A percentile compares a stretch with the other conserved stretches of the same genome.
Conservation (phyloP, 1,140 invertebrate genomes). For the Eriosoma lanigerum region DNA sequence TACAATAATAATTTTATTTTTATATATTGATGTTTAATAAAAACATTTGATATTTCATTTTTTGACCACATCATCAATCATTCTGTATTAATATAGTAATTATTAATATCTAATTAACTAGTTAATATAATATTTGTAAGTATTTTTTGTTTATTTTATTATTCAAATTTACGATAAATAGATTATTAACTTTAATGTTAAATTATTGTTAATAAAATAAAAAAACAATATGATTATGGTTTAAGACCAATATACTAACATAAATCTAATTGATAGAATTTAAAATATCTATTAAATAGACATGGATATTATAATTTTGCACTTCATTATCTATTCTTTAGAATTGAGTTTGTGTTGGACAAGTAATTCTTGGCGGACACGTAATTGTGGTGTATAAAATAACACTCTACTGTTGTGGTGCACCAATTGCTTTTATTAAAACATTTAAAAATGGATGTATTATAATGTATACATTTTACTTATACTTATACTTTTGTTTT, state of each 20-base stretch:
- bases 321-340: not conserved
- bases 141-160: constrained; percentile 35
- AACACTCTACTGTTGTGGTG: not conserved
- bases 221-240: not conserved
- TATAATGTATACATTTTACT: not conserved
- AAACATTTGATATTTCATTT: not conserved
- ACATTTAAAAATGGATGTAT: not conserved
- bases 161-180: constrained; percentile 18
- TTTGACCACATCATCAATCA: not conserved
- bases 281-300: not conserved
- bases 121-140: constrained; percentile 40
- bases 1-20: constrained; percentile 8
- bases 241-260: not conserved
- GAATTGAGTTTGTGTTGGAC: not conserved
- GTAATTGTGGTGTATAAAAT: not conserved
- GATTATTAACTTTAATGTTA: constrained; percentile 15
- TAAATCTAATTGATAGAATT: not conserved
- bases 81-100: constrained; percentile 14
- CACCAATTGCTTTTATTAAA: constrained; percentile 14
- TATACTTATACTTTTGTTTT: not conserved
- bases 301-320: not conserved
- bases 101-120: constrained; percentile 41
- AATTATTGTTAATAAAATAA: constrained; percentile 19
- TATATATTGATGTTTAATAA: not conserved
- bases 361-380: not conserved